Base-by-base conservation (phyloP, 2,888 invertebrate genomes). In the Idaea biselata region DNA sequence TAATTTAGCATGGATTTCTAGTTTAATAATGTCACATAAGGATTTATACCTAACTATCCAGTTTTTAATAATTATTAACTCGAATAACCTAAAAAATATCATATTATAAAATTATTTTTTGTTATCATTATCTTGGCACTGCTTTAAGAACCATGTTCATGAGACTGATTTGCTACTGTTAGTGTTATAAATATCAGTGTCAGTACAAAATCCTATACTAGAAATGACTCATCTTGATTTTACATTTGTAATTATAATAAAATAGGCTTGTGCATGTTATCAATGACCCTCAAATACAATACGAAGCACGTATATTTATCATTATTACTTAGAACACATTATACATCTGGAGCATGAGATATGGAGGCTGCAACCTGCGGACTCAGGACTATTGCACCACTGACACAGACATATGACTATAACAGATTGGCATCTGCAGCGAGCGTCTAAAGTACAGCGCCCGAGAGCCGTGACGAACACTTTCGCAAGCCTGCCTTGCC, bases 381-480 rank as follows among this genome's bases (percentile, higher is more conserved):
- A 69, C 66, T 73, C 68, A 67, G 61, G 69, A 60, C 60, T 65
- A 78, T 87, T 87, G 81, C 86, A 82, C 87, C 86, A 87, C 76
- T 83, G 84, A 86, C 83, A 79, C 78, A 84, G 82, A 87, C 75
- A 77, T 80, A 87, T 84, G 82, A 83, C 80, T 85, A 73, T 74
- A 79, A 73, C 75, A 84, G 86, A 87, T 87, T 81, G 83, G 82
- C 79, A 86, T 84, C 84, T 83, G 73, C 70, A 69, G 74, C 25
- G 25, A 25, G 25, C 25, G 25, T 75, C 44, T 44, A 44, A 5
- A 44, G 44, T 44, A 44, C 44, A 44, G 44, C 44, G 76, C 71
- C 78, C 74, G 77, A 79, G 78, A 81, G 77, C 84, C 87, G 83
- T 86, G 84, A 87, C 87, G 84, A 79, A 79, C 81, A 87, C 84